Percentiles rank a stretch among this genome's conserved stretches.
These are phyloP conservation scores for Saccostrea glomerata DNA, from an alignment of 1,140 invertebrate species.

Conservation along the genomic window DNA sequence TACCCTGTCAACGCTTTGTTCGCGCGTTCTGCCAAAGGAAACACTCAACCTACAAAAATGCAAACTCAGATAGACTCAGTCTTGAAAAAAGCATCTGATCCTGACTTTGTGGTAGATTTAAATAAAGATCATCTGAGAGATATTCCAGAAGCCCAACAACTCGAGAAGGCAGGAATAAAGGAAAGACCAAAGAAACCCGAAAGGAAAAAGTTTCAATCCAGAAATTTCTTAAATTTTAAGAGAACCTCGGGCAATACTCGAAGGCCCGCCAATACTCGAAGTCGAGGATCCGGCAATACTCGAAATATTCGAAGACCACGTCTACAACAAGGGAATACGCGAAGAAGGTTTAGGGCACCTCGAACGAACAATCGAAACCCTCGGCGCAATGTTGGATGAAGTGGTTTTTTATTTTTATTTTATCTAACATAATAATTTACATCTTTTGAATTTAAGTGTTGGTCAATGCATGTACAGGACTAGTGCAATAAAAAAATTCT, in stretches of 20 bases:
- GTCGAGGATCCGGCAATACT: too few species aligned
- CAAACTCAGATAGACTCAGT: not conserved
- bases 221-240: not conserved
- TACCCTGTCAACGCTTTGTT: not conserved
- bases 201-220: not conserved
- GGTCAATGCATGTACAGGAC: not conserved
- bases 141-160: not conserved
- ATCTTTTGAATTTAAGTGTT: not conserved
- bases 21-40: not conserved
- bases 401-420: too few species aligned
- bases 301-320: too few species aligned
- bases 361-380: too few species aligned
- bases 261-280: too few species aligned
- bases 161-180: not conserved
- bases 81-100: not conserved
- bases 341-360: too few species aligned
- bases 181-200: not conserved
- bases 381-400: too few species aligned
- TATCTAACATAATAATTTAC: too few species aligned
- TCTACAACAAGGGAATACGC: too few species aligned
- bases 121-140: not conserved
- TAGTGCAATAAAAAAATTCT: not conserved
- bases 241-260: not conserved
- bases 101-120: not conserved
- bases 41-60: not conserved